Evolutionary conservation across 23 tunicate species (phyloP).

Genomic region (Oikopleura albicans): DNA sequence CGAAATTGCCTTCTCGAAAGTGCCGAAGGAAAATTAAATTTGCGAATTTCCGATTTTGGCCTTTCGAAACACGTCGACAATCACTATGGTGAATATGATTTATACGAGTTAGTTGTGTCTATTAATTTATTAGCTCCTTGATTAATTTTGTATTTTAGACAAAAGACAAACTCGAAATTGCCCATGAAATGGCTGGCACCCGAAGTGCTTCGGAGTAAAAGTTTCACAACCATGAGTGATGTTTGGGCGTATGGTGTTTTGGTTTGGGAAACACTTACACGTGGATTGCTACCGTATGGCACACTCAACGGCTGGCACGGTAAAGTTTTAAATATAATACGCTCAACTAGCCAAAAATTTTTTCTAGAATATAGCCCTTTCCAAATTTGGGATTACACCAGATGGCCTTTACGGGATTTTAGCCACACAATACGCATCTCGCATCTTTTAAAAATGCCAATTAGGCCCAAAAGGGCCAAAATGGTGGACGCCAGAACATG

Average conservation of each 20-base stretch:
- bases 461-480: too few species aligned
- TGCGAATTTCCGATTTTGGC: conserved; percentile 9
- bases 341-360: too few species aligned
- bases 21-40: background rate
- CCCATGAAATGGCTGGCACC: conserved; percentile 16
- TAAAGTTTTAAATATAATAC: background rate
- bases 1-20: conserved; percentile 9
- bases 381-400: too few species aligned
- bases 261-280: conserved; percentile 5
- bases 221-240: conserved; percentile 1
- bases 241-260: conserved; percentile 16
- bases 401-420: too few species aligned
- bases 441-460: too few species aligned
- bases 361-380: too few species aligned
- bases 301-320: background rate
- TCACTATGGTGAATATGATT: background rate
- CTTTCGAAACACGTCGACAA: background rate
- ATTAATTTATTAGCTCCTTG: too few species aligned
- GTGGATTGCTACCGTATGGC: conserved; percentile 12
- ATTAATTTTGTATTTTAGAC: too few species aligned
- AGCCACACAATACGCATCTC: too few species aligned
- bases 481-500: too few species aligned
- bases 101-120: background rate
- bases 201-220: background rate
- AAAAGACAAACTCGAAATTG: background rate